Evolutionary conservation across 2,113 vertebrate species (phyloP), one percentile per base, ranked within the genome.

Genomic region (Hymenochirus boettgeri): DNA sequence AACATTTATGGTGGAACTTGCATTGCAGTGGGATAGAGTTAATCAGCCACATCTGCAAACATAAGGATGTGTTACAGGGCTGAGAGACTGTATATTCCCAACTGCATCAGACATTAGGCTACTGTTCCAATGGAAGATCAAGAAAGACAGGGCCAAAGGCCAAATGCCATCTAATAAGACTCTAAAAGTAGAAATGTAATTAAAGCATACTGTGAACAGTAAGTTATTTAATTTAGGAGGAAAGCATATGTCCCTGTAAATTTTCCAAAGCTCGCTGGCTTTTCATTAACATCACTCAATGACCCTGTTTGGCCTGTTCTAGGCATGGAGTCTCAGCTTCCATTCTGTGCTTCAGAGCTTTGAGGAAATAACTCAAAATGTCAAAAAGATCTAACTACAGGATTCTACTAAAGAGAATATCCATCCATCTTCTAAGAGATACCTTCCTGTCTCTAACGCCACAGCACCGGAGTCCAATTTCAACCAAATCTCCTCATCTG

Each of bases 361-460:
- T 55, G 27, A 58, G 64, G 55, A 58, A 66, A 52, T 66, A 59
- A 59, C 64, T 52, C 24, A 59, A 52, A 66, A 59, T 57, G 64
- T 47, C 35, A 59, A 66, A 24, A 66, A 52, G 57, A 27, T 15
- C 46, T 52, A 58, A 52, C 64, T 5, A 17, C 55, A 55, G 64
- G 46, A 66, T 66, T 66, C 25, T 39, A 51, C 23, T n/a, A 47
- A 27, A 4, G 23, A 66, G 55, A 39, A 58, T 46, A 48, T 46
- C 46, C 46, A 57, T 35, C n/a, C n/a, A n/a, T 65, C 37, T 58
- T 66, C 58, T 31, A 58, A 37, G 27, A 51, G 63, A 66, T 51
- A 31, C 50, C 27, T 50, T 51, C 27, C 37, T 50, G 64, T 59
- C 33, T 66, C 18, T 15, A 31, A 35, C 18, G n/a, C 46, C 23